Conservation (phyloP, 2,888 invertebrate species). For the Eledona agricola region DNA sequence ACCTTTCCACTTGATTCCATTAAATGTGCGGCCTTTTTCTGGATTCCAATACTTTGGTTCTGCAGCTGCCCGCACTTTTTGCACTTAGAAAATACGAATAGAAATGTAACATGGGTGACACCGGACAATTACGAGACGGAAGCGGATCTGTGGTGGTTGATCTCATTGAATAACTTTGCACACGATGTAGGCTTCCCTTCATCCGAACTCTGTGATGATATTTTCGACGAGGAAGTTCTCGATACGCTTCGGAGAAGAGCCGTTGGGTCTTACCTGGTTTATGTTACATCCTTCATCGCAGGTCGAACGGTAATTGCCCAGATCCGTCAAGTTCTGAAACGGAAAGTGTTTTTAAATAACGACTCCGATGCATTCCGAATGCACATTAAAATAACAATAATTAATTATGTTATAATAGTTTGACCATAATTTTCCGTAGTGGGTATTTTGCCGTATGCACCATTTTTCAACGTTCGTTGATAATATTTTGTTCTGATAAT, state of each 20-base stretch:
- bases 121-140: constrained; percentile 45
- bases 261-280: constrained; percentile 69
- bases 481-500: too few species aligned
- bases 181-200: constrained; percentile 24
- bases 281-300: constrained; percentile 77
- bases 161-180: constrained; percentile 43
- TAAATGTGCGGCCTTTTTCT: constrained; percentile 32
- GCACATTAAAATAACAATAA: neutral
- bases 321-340: constrained; percentile 76
- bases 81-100: neutral
- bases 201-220: constrained; percentile 15
- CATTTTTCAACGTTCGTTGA: too few species aligned
- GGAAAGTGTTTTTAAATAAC: constrained; percentile 41
- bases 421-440: too few species aligned
- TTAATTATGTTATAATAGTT: too few species aligned
- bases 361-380: neutral
- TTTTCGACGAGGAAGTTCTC: constrained; percentile 25
- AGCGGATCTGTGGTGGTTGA: constrained; percentile 54
- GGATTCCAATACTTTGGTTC: constrained; percentile 30
- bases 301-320: constrained; percentile 73
- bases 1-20: constrained; percentile 47
- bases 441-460: too few species aligned
- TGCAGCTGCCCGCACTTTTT: constrained; percentile 25
- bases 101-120: constrained; percentile 28
- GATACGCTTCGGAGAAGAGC: constrained; percentile 24